Evolutionary conservation across 1,140 invertebrate species (phyloP), one percentile per base, ranked within the genome.

Genomic region (Halyomorpha halys): DNA sequence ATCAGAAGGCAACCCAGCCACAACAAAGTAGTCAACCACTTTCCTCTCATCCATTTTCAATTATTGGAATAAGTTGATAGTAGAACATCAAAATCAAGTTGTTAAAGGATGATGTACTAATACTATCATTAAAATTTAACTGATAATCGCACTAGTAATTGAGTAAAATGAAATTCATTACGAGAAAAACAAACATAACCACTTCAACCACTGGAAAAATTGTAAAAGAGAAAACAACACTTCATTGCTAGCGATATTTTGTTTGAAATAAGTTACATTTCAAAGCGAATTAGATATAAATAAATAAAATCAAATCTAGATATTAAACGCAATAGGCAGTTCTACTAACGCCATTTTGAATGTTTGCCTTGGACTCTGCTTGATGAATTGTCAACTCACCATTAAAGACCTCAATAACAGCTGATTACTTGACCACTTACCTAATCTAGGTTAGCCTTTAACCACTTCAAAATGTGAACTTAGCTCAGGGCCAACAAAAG

Each of bases 21-120:
- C 88, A 65, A 99, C 94, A 82, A 99, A 98, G 78, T 98, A 98
- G 78, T 99, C 89, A 19, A 87, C 88, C 59, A 91, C 85, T 74
- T 86, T 80, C 71, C 86, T 79, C 70, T 90, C 89, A 72, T 90
- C 89, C 88, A 90, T 90, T 56, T 56, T 56, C 53, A 56, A 56
- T 56, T 18, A 56, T 56, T 23, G 3, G 14, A 16, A 56, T 25
- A 11, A 25, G 18, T 23, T 25, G 18, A 56, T 56, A 25, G 53
- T 56, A 6, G 23, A 56, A 56, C 53, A 56, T 56, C 53, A 56
- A 56, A 56, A 25, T 23, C 27, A 56, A 5, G 23, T 27, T 39
- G 34, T 39, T 13, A 39, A 3, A 9, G 34, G 13, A 6, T 11
- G 1, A 39, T 39, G 34, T 9, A 39, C 34, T 11, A 6, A 11